These are phyloP conservation scores for Coenobita brevimanus DNA, from an alignment of 1,140 invertebrate genomes.

Conservation along the genomic window DNA sequence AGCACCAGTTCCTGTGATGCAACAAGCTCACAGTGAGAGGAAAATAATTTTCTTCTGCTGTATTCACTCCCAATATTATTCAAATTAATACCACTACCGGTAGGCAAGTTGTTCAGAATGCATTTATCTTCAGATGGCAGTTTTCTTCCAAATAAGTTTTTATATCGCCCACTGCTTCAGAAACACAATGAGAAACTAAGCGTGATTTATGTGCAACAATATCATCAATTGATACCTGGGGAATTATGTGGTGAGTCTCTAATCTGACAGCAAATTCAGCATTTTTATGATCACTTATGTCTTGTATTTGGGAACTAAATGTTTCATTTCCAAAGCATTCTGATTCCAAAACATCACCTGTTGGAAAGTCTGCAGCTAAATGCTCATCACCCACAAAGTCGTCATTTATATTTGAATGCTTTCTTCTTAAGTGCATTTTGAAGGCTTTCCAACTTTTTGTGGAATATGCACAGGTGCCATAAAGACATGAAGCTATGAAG, in stretches of 20 bases:
- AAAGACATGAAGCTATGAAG: slow-evolving; percentile 17
- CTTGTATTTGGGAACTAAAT: background rate
- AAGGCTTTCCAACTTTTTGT: slow-evolving; percentile 18
- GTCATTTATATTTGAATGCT: background rate
- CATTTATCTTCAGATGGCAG: background rate
- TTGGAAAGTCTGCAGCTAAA: background rate
- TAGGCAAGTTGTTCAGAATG: background rate
- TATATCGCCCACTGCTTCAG: slow-evolving; percentile 12
- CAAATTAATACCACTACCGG: background rate
- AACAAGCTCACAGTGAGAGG: background rate
- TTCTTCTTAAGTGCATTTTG: slow-evolving; percentile 6
- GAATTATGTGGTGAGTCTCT: slow-evolving; percentile 12
- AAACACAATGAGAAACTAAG: slow-evolving; percentile 10
- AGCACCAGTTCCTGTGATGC: slow-evolving; percentile 9
- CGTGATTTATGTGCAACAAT: background rate
- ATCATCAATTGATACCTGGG: background rate
- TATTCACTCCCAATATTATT: slow-evolving; percentile 10
- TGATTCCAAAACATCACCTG: slow-evolving; percentile 1
- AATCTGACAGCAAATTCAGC: background rate
- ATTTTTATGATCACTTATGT: background rate
- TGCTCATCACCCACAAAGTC: slow-evolving; percentile 7
- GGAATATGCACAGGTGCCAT: slow-evolving; percentile 6
- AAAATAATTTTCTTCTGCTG: background rate
- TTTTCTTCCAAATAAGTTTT: slow-evolving; percentile 18
- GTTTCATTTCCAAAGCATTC: background rate